These are phyloP conservation scores for Callocephalon fimbriatum DNA, from an alignment of 2,113 vertebrate species.

Conservation along the genomic window DNA sequence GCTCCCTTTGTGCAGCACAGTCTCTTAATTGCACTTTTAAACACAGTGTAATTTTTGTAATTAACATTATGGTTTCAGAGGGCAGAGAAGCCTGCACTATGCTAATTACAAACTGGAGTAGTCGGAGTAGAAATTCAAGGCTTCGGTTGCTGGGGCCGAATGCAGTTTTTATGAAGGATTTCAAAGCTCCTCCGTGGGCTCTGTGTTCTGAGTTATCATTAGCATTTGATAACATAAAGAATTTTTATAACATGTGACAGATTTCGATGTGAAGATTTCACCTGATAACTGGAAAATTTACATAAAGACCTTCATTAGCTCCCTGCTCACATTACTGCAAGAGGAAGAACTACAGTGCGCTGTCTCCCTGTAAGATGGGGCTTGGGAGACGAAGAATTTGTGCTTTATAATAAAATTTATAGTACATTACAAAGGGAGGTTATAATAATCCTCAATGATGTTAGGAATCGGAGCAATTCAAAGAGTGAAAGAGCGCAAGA, in stretches of 20 bases:
- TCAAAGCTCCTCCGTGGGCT: slow-evolving; percentile 80
- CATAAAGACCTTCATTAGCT: slow-evolving; percentile 83
- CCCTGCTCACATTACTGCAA: slow-evolving; percentile 73
- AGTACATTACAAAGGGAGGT: slow-evolving; percentile 66
- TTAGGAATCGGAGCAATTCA: slow-evolving; percentile 75
- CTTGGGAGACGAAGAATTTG: slow-evolving; percentile 71
- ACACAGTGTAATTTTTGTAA: slow-evolving; percentile 88
- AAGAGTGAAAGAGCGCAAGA: slow-evolving; percentile 20
- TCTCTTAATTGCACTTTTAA: slow-evolving; percentile 87
- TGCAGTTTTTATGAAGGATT: slow-evolving; percentile 81
- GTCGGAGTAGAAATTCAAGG: slow-evolving; percentile 75
- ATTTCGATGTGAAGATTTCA: slow-evolving; percentile 80
- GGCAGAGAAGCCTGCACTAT: slow-evolving; percentile 82
- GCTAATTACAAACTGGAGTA: slow-evolving; percentile 81
- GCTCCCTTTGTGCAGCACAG: slow-evolving; percentile 80
- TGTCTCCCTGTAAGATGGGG: slow-evolving; percentile 69
- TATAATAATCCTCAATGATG: slow-evolving; percentile 77
- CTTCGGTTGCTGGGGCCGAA: slow-evolving; percentile 71
- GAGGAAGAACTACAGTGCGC: slow-evolving; percentile 62
- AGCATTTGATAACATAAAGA: slow-evolving; percentile 83
- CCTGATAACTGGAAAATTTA: slow-evolving; percentile 82
- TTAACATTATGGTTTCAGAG: slow-evolving; percentile 87
- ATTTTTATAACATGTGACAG: slow-evolving; percentile 83
- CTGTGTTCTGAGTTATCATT: slow-evolving; percentile 81
- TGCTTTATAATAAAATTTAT: slow-evolving; percentile 79